These are phyloP conservation scores for Apomyelois bistriatella DNA, from an alignment of 2,888 invertebrate species.

Conservation along the genomic window DNA sequence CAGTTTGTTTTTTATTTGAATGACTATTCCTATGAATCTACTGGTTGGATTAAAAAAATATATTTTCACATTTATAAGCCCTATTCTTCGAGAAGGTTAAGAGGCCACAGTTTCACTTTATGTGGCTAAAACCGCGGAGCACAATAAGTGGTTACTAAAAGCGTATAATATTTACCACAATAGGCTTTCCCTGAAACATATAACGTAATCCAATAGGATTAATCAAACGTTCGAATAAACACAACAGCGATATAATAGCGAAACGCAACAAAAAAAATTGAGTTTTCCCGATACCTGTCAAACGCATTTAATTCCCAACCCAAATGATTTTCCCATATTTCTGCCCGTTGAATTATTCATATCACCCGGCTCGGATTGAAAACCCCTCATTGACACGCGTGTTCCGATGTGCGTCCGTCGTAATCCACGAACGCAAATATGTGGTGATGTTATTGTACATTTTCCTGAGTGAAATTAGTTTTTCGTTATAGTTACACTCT, in stretches of 20 bases:
- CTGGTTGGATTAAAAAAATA: too few relatives aligned
- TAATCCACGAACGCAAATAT: background rate
- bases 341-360: constrained; percentile 1
- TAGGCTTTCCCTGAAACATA: background rate
- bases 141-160: too few relatives aligned
- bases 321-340: constrained; percentile 3
- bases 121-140: too few relatives aligned
- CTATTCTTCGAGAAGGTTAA: too few relatives aligned
- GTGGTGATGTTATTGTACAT: background rate
- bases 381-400: constrained; percentile 5
- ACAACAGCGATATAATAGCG: background rate
- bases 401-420: background rate
- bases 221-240: background rate
- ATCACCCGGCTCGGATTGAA: background rate
- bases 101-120: too few relatives aligned
- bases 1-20: too few relatives aligned
- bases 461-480: background rate
- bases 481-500: too few relatives aligned
- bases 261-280: background rate
- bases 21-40: too few relatives aligned
- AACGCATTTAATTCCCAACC: background rate
- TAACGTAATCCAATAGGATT: background rate
- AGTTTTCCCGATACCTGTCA: background rate
- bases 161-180: background rate
- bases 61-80: too few relatives aligned